Evolutionary conservation across 53 echinoderm and acorn worm species (phyloP).

Genomic region (Holothuria leucospilota): DNA sequence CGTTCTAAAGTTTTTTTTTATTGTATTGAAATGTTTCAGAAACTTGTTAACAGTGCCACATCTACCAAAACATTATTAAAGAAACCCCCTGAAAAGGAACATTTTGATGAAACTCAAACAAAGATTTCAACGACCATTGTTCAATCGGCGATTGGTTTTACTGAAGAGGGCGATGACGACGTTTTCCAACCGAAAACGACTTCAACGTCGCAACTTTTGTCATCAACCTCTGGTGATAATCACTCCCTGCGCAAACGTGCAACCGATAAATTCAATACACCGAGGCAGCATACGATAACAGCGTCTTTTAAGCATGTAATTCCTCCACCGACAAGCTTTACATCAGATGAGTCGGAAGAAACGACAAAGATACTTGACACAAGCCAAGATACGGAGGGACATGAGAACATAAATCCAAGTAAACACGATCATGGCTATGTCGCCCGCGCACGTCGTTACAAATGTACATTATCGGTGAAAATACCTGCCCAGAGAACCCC

Average conservation of each 20-base stretch:
- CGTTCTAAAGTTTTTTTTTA: too few relatives aligned
- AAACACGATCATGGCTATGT: too few relatives aligned
- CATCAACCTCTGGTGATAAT: not conserved
- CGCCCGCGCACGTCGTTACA: too few relatives aligned
- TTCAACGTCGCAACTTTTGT: conserved; percentile 7
- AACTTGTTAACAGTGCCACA: not conserved
- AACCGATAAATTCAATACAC: too few relatives aligned
- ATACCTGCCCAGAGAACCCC: not conserved
- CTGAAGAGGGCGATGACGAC: not conserved
- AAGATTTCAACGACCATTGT: not conserved
- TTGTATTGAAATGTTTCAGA: conserved; percentile 3
- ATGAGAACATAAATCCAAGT: too few relatives aligned
- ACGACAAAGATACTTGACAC: too few relatives aligned
- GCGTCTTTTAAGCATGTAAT: too few relatives aligned
- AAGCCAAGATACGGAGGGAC: too few relatives aligned
- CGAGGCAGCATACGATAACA: too few relatives aligned
- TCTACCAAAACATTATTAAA: not conserved
- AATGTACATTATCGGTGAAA: not conserved
- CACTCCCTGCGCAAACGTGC: too few relatives aligned
- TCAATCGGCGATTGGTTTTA: not conserved
- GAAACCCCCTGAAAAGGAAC: conserved; percentile 8
- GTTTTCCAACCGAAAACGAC: conserved; percentile 13
- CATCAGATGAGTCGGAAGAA: too few relatives aligned
- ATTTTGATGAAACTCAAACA: conserved; percentile 22
- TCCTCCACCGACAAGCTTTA: too few relatives aligned